phyloP scores from a whole-genome alignment of 2,113 vertebrate species.

The Stomatorhinus ivindoensis region DNA sequence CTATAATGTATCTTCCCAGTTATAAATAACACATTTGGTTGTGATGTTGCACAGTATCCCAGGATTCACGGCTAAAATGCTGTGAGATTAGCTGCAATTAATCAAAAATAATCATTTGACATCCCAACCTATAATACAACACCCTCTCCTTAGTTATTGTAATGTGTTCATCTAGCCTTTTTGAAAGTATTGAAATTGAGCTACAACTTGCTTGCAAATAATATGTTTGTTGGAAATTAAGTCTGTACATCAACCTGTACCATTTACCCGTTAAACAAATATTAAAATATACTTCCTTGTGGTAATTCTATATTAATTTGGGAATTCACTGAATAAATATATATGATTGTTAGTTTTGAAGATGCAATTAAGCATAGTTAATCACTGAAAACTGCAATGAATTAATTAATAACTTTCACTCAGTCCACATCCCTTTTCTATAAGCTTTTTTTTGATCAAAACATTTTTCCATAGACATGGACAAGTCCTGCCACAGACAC shows the following conservation, averaged over 20 bases:
- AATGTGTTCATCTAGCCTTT: neutral
- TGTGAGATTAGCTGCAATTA: neutral
- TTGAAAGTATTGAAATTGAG: neutral
- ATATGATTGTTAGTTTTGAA: no score
- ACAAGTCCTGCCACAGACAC: neutral
- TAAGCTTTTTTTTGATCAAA: neutral
- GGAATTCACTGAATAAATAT: neutral
- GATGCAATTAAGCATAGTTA: neutral
- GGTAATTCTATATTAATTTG: neutral
- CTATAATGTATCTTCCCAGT: neutral
- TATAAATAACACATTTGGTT: neutral
- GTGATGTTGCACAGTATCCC: neutral
- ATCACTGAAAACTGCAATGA: neutral
- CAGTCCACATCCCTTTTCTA: neutral
- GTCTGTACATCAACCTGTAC: neutral
- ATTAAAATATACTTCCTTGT: neutral
- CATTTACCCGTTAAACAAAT: neutral
- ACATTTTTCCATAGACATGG: neutral
- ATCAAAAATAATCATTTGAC: neutral
- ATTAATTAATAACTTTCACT: neutral
- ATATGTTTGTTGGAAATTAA: neutral
- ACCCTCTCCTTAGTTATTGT: neutral
- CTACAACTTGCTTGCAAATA: neutral
- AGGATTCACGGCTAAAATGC: neutral
- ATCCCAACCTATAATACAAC: neutral